Evolutionary conservation across 1,140 invertebrate genomes (phyloP), one percentile per base, ranked within the genome.

Genomic region (Bombus breviceps): DNA sequence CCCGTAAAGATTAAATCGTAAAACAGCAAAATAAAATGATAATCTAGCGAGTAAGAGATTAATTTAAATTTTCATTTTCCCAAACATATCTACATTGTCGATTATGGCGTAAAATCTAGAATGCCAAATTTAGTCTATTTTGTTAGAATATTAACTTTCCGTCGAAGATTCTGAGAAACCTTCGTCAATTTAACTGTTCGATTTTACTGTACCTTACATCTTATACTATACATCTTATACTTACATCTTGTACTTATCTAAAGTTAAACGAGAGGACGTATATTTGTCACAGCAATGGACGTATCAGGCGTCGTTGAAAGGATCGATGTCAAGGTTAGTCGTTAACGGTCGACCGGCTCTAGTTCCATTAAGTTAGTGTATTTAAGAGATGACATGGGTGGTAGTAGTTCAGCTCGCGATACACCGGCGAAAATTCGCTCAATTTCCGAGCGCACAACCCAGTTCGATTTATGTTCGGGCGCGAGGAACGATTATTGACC

Each of bases 311-410:
- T 39, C 68, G 69, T 12, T 5, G 18, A 22, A 34, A 34, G 71
- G 69, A 64, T 82, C 13, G 39, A 64, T 82, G 69, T 34, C 72
- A 82, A 82, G 72, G 81, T 83, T 83, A 76, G n/a, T 83, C n/a
- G 72, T 76, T 76, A 53, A 74, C 47, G 6, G 47, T 53, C 47
- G 47, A 53, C 75, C 81, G 57, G 15, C 25, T 47, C 39, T 41
- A 66, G 47, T 83, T 66, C 32, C 72, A 66, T 83, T 76, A 39
- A 34, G 37, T 66, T n/a, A 10, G 81, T 6, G 41, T n/a, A 66
- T 82, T 82, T 22, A 15, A 37, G 80, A 8, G 57, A 53, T 53
- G 47, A 53, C 47, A 53, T 53, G 18, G 47, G 6, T 53, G 18
- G 47, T 72, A 18, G 28, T n/a, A 41, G 37, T 71, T 41, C 18